These are phyloP conservation scores for Tachina grossa DNA, from an alignment of 2,888 invertebrate genomes.

Conservation along the genomic window DNA sequence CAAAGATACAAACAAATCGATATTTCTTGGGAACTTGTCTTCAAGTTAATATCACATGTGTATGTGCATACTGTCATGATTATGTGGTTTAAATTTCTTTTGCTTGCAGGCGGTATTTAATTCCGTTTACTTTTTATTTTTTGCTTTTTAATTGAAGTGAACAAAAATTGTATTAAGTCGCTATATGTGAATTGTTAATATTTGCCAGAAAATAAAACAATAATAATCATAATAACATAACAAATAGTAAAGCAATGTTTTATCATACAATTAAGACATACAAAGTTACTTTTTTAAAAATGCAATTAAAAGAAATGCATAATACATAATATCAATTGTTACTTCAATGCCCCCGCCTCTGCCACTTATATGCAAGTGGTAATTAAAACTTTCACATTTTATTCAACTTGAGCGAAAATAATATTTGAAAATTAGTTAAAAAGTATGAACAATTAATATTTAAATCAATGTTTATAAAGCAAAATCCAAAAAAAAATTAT, in stretches of 20 bases:
- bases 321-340: constrained; percentile 50
- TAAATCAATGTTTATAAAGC: not conserved
- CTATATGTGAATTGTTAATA: constrained; percentile 13
- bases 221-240: constrained; percentile 15
- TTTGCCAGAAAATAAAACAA: not conserved
- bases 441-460: constrained; percentile 11
- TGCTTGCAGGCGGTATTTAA: not conserved
- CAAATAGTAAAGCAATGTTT: not conserved
- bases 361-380: not conserved
- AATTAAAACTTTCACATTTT: constrained; percentile 55
- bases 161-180: not conserved
- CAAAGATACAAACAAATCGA: no score
- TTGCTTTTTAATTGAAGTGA: not conserved
- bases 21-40: no score
- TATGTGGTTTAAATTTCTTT: no score
- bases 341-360: constrained; percentile 25
- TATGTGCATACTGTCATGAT: no score
- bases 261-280: constrained; percentile 37
- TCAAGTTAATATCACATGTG: no score
- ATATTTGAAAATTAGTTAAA: constrained; percentile 7
- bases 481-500: not conserved
- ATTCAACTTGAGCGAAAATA: not conserved
- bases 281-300: constrained; percentile 1
- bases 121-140: not conserved
- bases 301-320: constrained; percentile 53